Conservation (phyloP, 2,113 vertebrate species). For the Grus americana region DNA sequence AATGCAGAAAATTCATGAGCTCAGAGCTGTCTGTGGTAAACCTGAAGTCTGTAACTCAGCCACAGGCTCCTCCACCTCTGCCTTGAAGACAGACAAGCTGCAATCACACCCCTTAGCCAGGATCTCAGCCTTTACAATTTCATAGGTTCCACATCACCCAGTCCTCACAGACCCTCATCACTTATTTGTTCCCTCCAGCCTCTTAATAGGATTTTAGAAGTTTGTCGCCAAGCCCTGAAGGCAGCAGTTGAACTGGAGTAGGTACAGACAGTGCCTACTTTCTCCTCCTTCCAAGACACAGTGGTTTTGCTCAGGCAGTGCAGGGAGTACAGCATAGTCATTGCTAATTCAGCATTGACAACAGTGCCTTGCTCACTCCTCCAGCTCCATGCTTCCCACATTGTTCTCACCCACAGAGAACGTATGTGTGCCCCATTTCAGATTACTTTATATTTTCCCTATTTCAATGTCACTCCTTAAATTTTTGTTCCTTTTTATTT, state of each 20-base stretch:
- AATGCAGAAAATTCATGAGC: conserved; percentile 20
- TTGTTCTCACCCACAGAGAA: neutral
- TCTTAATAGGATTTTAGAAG: neutral
- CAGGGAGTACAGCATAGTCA: neutral
- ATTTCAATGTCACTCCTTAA: neutral
- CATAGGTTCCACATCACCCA: neutral
- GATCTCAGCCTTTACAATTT: neutral
- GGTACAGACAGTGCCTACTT: neutral
- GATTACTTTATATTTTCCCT: neutral
- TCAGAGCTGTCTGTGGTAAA: neutral
- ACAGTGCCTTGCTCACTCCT: neutral
- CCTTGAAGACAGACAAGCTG: neutral
- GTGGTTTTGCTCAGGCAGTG: neutral
- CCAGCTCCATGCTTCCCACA: neutral
- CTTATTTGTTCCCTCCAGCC: neutral
- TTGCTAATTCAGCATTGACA: neutral
- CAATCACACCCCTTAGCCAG: neutral
- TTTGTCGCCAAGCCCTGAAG: neutral
- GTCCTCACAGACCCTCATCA: neutral
- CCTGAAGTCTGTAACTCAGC: neutral
- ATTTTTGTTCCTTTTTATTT: neutral
- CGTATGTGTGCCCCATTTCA: neutral
- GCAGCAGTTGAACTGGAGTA: neutral
- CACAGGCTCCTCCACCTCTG: neutral
- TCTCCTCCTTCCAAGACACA: neutral